Conservation (phyloP, 1,140 invertebrate genomes). For the Mamestra configurata region DNA sequence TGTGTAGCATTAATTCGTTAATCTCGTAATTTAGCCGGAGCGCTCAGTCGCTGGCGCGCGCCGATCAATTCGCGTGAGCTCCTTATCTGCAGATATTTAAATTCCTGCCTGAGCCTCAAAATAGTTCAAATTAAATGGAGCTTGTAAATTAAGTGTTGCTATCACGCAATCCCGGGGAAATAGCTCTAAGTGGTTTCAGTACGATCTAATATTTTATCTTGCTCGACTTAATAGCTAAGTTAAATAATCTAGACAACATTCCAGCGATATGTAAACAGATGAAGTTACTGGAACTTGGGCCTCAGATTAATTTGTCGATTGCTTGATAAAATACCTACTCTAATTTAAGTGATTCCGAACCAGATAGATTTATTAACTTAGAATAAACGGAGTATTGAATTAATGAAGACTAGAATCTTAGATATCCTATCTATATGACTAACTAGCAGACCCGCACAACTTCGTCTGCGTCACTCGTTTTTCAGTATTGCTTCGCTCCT, state of each 20-base stretch:
- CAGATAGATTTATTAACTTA: slow-evolving; percentile 31
- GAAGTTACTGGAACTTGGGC: background rate
- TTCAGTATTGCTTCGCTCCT: too few species aligned
- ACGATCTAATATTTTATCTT: slow-evolving; percentile 77
- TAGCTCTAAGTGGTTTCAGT: slow-evolving; percentile 82
- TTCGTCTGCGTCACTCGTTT: too few species aligned
- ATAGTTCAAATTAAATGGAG: slow-evolving; percentile 87
- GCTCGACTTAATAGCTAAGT: slow-evolving; percentile 70
- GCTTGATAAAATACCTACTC: slow-evolving; percentile 26
- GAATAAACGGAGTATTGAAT: slow-evolving; percentile 24
- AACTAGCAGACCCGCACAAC: too few species aligned
- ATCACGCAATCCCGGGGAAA: slow-evolving; percentile 85
- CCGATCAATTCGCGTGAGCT: slow-evolving; percentile 77
- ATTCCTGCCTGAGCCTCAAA: slow-evolving; percentile 85
- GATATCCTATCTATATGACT: background rate
- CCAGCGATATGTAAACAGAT: slow-evolving; percentile 22
- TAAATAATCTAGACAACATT: slow-evolving; percentile 44
- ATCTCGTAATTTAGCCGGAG: slow-evolving; percentile 75
- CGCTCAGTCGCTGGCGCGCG: slow-evolving; percentile 53
- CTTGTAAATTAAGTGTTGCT: slow-evolving; percentile 87
- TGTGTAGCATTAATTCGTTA: slow-evolving; percentile 70
- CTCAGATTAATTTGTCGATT: slow-evolving; percentile 20
- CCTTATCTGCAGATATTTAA: slow-evolving; percentile 87
- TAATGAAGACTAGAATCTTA: slow-evolving; percentile 16
- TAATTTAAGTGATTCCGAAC: slow-evolving; percentile 36